phyloP scores from a whole-genome alignment of 2,113 vertebrate genomes.

The Maccullochella peelii region DNA sequence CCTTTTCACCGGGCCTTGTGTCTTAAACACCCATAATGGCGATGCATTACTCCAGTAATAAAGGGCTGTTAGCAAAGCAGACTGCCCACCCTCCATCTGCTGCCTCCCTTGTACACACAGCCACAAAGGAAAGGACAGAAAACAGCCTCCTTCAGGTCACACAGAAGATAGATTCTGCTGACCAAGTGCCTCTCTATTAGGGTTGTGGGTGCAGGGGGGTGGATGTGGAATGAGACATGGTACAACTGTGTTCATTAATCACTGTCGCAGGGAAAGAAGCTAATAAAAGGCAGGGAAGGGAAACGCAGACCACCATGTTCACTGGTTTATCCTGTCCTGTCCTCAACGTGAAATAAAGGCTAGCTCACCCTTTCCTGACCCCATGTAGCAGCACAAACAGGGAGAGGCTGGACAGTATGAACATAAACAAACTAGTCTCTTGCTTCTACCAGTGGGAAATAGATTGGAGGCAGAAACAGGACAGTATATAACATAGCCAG shows the following conservation, averaged over 20 bases:
- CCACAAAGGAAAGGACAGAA: constrained; percentile 63
- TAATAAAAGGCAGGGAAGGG: constrained; percentile 59
- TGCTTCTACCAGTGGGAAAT: not conserved
- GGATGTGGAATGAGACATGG: constrained; percentile 53
- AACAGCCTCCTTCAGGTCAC: constrained; percentile 69
- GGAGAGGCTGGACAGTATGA: constrained; percentile 29
- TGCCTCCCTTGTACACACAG: constrained; percentile 51
- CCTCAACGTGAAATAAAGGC: constrained; percentile 58
- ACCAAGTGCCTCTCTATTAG: constrained; percentile 61
- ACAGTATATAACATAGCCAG: not conserved
- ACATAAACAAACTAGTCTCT: constrained; percentile 48
- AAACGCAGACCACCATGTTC: constrained; percentile 74
- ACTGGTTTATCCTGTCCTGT: constrained; percentile 56
- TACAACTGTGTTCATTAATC: constrained; percentile 77
- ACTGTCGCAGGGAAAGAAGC: constrained; percentile 71
- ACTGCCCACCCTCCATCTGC: constrained; percentile 75
- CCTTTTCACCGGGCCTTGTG: constrained; percentile 61
- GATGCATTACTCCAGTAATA: constrained; percentile 72
- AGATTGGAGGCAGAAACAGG: not conserved
- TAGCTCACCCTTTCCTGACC: constrained; percentile 65
- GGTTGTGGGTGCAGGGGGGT: constrained; percentile 24
- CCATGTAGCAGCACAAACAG: constrained; percentile 40
- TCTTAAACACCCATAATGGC: constrained; percentile 80
- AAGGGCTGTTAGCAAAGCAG: constrained; percentile 70
- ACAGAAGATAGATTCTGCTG: constrained; percentile 71